Conservation (phyloP, 2,888 invertebrate genomes). For the Caenorhabditis sp. region DNA sequence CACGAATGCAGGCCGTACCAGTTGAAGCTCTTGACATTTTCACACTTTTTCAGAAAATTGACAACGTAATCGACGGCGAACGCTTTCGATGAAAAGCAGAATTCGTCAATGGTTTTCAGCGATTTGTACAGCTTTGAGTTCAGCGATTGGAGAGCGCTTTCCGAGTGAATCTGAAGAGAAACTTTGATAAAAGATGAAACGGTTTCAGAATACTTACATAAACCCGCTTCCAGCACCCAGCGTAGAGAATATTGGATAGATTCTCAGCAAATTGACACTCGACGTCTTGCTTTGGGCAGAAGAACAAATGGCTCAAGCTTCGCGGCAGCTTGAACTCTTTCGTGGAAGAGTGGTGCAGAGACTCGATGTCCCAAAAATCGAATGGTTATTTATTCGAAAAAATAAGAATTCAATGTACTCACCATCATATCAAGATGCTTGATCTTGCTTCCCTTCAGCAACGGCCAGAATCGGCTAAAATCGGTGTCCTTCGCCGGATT, state of each 20-base stretch:
- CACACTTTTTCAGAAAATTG: conserved; percentile 47
- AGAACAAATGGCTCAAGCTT: conserved; percentile 54
- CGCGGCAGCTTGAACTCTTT: conserved; percentile 56
- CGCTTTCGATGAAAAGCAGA: conserved; percentile 55
- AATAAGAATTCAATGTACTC: background rate
- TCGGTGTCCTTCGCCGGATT: conserved; percentile 25
- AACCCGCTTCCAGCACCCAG: conserved; percentile 45
- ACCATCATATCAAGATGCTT: conserved; percentile 59
- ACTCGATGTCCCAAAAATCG: conserved; percentile 59
- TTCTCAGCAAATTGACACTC: conserved; percentile 38
- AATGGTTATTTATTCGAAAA: conserved; percentile 2
- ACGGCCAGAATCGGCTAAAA: conserved; percentile 57
- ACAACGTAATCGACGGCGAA: conserved; percentile 55
- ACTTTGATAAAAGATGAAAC: too few relatives aligned
- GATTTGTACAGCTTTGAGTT: conserved; percentile 41
- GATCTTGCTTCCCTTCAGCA: conserved; percentile 42
- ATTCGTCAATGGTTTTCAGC: conserved; percentile 35
- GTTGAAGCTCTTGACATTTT: conserved; percentile 44
- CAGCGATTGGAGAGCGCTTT: conserved; percentile 21
- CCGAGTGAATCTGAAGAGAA: conserved; percentile 49
- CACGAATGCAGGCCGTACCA: conserved; percentile 64
- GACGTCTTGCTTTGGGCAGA: conserved; percentile 56
- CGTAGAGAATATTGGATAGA: conserved; percentile 51
- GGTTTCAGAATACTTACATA: conserved; percentile 43
- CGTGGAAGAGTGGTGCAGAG: conserved; percentile 58